These are phyloP conservation scores for Gymnoscelis rufifasciata DNA, from an alignment of 2,888 invertebrate species.

Conservation along the genomic window DNA sequence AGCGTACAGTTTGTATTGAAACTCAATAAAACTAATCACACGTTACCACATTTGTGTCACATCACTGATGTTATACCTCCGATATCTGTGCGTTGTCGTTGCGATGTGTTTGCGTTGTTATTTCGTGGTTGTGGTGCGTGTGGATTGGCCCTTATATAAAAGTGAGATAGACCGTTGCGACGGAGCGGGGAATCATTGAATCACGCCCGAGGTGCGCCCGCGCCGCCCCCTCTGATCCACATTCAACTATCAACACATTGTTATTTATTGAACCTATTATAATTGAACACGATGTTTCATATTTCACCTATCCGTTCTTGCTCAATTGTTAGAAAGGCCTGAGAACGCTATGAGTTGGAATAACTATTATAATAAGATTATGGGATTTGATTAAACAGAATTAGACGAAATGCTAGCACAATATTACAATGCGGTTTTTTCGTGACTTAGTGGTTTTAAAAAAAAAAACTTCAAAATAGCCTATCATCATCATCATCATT, in stretches of 20 bases:
- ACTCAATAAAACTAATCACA: no score
- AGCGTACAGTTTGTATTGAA: no score
- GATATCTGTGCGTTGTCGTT: no score
- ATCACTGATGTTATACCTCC: no score
- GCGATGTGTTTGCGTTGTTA: no score
- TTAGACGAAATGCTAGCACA: no score
- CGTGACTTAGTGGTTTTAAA: no score
- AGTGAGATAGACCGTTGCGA: conserved; percentile 21
- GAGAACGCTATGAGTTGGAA: conserved; percentile 1
- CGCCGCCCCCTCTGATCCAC: conserved; percentile 45
- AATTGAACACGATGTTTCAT: conserved; percentile 35
- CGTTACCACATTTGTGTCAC: no score
- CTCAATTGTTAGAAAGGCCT: conserved; percentile 23
- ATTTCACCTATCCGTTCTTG: conserved; percentile 28
- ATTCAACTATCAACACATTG: conserved; percentile 48
- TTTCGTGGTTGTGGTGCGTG: no score
- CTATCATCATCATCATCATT: background rate
- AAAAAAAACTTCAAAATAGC: no score
- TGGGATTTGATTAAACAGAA: background rate
- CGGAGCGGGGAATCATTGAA: conserved; percentile 35
- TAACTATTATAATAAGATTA: background rate
- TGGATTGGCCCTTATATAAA: conserved; percentile 6
- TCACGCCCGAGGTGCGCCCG: conserved; percentile 37
- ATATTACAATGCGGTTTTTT: no score
- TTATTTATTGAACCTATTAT: conserved; percentile 51